A percentile compares a stretch with the other conserved stretches of the same genome.
These are phyloP conservation scores for Polymixis lichenea DNA, from an alignment of 2,888 invertebrate genomes.

Conservation along the genomic window DNA sequence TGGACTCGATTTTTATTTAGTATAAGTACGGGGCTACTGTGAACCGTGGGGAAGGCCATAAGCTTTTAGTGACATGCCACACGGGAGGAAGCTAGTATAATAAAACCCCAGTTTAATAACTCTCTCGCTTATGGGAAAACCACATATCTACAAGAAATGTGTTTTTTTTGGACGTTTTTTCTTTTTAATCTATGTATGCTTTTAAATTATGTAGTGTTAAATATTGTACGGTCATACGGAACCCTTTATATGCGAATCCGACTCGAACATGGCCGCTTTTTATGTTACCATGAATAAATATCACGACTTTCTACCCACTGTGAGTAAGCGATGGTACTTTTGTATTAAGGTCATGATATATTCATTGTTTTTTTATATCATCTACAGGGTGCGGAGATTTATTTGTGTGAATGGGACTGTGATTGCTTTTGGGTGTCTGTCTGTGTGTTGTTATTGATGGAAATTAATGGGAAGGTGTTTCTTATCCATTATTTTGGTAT, in stretches of 20 bases:
- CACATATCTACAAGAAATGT: no score
- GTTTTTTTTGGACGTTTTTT: no score
- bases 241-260: not conserved
- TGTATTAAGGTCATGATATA: slow-evolving; percentile 18
- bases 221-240: not conserved
- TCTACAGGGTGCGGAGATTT: not conserved
- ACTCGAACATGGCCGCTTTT: not conserved
- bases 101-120: no score
- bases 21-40: no score
- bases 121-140: no score
- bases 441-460: not conserved
- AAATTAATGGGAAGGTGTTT: not conserved
- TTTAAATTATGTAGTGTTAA: not conserved
- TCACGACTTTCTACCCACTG: not conserved
- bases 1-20: no score
- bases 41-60: no score
- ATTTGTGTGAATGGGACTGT: not conserved
- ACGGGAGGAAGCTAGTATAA: no score
- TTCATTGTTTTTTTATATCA: slow-evolving; percentile 17
- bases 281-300: slow-evolving; percentile 33
- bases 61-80: no score
- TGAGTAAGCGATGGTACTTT: slow-evolving; percentile 25
- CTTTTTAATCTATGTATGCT: no score
- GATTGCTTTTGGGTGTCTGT: not conserved
- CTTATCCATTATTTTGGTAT: not conserved